Evolutionary conservation across 1,140 invertebrate genomes (phyloP).

Genomic region (Cotesia vestalis): DNA sequence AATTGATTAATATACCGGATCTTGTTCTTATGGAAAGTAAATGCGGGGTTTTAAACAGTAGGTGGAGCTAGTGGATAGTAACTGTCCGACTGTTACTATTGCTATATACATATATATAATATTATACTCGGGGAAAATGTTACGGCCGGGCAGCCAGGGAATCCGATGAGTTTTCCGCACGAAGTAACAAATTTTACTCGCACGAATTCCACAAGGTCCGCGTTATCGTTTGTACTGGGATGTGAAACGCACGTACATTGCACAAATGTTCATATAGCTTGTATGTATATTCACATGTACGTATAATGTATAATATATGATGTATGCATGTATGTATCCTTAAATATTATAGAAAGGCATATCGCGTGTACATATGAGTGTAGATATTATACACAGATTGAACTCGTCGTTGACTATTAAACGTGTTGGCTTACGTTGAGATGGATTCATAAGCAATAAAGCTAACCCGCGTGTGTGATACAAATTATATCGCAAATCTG

Average conservation of each 20-base stretch:
- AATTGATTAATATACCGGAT: too few relatives aligned
- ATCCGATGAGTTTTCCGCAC: conserved; percentile 43
- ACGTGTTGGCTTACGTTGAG: conserved; percentile 43
- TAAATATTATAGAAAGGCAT: conserved; percentile 2
- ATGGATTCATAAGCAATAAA: conserved; percentile 58
- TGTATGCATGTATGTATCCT: neutral
- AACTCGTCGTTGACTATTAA: conserved; percentile 15
- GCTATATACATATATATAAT: neutral
- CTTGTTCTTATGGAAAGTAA: too few relatives aligned
- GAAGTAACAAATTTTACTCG: conserved; percentile 42
- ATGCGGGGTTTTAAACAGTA: neutral
- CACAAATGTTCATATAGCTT: neutral
- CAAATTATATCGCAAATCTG: conserved; percentile 31
- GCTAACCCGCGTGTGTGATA: conserved; percentile 38
- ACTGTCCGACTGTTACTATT: neutral
- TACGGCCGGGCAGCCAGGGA: conserved; percentile 30
- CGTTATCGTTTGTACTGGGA: conserved; percentile 35
- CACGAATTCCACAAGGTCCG: conserved; percentile 37
- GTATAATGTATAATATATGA: conserved; percentile 14
- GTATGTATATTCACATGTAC: conserved; percentile 16
- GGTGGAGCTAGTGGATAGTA: neutral
- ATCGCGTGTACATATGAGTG: conserved; percentile 8
- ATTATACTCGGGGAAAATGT: neutral
- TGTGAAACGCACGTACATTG: conserved; percentile 33
- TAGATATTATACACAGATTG: neutral